A percentile compares a stretch with the other conserved stretches of the same genome.
Conservation (phyloP, 2,797 vertebrate species). For the Scomberomorus guttatus region DNA sequence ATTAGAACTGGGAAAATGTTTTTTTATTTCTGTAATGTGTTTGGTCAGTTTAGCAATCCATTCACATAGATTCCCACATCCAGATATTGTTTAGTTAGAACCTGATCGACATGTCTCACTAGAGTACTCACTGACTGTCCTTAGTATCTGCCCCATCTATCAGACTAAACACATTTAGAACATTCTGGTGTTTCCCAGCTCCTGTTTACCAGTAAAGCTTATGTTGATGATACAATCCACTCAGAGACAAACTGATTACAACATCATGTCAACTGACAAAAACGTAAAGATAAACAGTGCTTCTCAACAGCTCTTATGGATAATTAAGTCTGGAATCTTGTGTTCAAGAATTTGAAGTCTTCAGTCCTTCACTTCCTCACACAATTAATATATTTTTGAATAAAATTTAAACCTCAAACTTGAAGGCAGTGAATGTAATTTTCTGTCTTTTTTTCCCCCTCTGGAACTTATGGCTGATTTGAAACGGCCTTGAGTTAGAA, state of each 20-base stretch:
- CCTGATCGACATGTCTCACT: not conserved
- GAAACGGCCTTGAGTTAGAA: conserved; percentile 35
- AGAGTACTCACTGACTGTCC: not conserved
- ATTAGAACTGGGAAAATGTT: no score
- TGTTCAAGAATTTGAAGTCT: conserved; percentile 4
- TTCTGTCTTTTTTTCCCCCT: not conserved
- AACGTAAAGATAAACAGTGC: conserved; percentile 7
- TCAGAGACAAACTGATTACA: not conserved
- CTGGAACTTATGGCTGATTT: conserved; percentile 9
- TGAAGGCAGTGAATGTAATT: conserved; percentile 3
- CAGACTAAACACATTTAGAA: not conserved
- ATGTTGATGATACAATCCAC: not conserved
- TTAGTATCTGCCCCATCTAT: not conserved
- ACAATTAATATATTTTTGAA: conserved; percentile 22
- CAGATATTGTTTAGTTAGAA: not conserved
- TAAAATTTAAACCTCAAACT: not conserved
- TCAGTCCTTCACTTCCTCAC: conserved; percentile 7
- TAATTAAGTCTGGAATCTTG: conserved; percentile 13
- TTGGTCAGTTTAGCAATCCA: no score
- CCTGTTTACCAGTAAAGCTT: not conserved
- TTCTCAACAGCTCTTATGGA: not conserved
- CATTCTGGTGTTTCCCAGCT: no score
- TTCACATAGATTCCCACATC: no score
- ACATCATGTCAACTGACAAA: not conserved
- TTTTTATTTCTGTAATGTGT: no score